phyloP scores from a whole-genome alignment of 2,113 vertebrate genomes.

The Diphyllodes magnificus region DNA sequence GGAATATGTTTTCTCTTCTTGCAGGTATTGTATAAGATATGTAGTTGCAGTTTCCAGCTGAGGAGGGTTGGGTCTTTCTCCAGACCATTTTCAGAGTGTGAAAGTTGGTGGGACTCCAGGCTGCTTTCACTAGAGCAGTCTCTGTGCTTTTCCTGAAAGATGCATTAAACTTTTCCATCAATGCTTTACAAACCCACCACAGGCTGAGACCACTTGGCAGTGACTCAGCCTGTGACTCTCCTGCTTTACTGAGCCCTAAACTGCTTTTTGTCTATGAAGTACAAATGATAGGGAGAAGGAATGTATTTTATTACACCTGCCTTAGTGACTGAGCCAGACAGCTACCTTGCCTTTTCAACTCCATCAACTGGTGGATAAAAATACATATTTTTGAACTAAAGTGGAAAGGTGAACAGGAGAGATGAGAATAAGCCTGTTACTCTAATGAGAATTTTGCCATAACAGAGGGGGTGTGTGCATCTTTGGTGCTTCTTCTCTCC shows the following conservation, averaged over 20 bases:
- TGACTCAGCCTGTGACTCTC: neutral
- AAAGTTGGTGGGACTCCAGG: neutral
- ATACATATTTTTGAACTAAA: neutral
- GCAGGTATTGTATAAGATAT: neutral
- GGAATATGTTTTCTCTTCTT: neutral
- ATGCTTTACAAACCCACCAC: neutral
- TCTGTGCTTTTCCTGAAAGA: neutral
- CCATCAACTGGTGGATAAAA: neutral
- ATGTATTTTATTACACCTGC: neutral
- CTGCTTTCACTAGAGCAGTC: neutral
- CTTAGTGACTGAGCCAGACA: neutral
- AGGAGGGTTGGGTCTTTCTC: neutral
- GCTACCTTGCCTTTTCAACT: neutral
- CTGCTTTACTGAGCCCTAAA: neutral
- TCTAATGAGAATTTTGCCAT: neutral
- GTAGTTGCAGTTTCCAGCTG: neutral
- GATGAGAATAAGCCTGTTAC: neutral
- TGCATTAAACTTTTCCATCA: neutral
- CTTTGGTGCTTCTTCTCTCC: neutral
- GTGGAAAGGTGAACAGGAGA: neutral
- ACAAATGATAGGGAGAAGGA: accelerated
- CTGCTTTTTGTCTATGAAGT: neutral
- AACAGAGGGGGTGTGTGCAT: neutral
- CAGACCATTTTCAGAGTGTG: neutral
- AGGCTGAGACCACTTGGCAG: neutral